Conservation (phyloP, 2,113 vertebrate species). For the Rhinoderma darwinii region DNA sequence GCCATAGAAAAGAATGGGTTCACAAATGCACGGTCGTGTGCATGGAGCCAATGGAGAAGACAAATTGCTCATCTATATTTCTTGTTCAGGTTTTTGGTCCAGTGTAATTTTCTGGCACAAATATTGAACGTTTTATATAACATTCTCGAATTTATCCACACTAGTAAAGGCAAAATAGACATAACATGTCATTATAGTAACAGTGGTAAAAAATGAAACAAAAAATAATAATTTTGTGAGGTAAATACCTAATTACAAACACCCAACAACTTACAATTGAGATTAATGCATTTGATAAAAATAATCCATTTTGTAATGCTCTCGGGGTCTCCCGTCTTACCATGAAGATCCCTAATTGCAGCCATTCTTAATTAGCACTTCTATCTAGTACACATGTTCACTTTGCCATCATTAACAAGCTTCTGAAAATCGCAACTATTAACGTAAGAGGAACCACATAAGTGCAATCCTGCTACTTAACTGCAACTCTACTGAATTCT, state of each 20-base stretch:
- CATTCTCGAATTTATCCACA: neutral
- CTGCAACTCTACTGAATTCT: neutral
- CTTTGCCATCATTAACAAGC: neutral
- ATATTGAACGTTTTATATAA: no score
- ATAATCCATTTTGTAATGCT: neutral
- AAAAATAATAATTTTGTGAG: neutral
- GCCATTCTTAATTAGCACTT: neutral
- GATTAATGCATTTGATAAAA: neutral
- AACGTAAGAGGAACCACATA: neutral
- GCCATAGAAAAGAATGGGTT: no score
- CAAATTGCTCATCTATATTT: no score
- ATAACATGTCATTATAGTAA: no score
- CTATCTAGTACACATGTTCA: slow-evolving; percentile 3
- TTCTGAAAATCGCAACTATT: slow-evolving; percentile 8
- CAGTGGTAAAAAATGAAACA: neutral
- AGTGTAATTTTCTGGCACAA: no score
- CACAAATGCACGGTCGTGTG: no score
- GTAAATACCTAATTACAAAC: neutral
- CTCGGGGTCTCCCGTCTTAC: neutral
- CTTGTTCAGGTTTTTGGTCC: no score
- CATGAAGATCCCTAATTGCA: slow-evolving; percentile 1
- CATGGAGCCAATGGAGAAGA: no score
- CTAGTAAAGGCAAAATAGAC: neutral
- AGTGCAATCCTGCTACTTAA: neutral
- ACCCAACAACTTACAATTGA: neutral